Base-by-base conservation (phyloP, 1,140 invertebrate species). In the Drosophila obscura region DNA sequence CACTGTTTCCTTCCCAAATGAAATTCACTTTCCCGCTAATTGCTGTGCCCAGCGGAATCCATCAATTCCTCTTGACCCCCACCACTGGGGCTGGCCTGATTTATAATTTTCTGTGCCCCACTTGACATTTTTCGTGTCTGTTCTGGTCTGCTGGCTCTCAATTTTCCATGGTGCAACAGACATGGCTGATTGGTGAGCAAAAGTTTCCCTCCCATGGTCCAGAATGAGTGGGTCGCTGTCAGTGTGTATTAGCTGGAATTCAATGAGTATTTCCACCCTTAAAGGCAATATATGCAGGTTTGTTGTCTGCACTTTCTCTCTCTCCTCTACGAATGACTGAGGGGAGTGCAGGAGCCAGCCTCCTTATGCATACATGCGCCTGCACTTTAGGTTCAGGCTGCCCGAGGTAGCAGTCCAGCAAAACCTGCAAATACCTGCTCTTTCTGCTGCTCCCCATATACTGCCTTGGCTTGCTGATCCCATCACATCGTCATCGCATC, bases 321-420 rank as follows among this genome's bases (percentile, higher is more conserved):
- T 41, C 64, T 44, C 67, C 7, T 22, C 9, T 16, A 1, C 0
- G 16, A 0, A 2, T 8, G 39, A 55, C 7, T 22, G 9, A 3
- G 39, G 24, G 15, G 13, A 31, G 26, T 19, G 11, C 16, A 11
- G 26, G n/a, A 9, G n/a, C 26, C 5, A 69, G 74, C 60, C 66
- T 58, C 64, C 59, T 49, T 58, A 74, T 74, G 74, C 77, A 73
- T 62, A 82, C 69, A 82, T 79, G 60, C 53, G 63, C 52, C 56
- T 83, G 79, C 79, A 82, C 79, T 82, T 82, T 59, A 79, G 73
- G 59, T 82, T 82, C 63, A 84, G 73, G 59, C 49, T 66, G 57
- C 67, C 69, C 68, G 77, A 80, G 80, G 71, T 80, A 79, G 51
- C 28, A 28, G 5, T 61, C n/a, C n/a, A n/a, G n/a, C n/a, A n/a